These are phyloP conservation scores for Campaea margaritaria DNA, from an alignment of 2,888 invertebrate species.

Conservation along the genomic window DNA sequence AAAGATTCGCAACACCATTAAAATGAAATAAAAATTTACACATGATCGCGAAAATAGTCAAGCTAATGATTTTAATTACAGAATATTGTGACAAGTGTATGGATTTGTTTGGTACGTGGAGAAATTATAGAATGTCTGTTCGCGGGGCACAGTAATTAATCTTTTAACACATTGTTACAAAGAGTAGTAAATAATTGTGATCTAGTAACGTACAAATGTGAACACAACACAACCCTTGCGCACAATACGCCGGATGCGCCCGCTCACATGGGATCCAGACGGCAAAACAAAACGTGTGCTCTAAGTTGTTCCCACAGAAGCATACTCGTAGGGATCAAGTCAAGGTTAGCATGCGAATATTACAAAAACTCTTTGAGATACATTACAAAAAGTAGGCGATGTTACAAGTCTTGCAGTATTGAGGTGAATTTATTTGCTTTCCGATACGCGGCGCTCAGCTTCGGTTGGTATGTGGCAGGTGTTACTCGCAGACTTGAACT, in stretches of 20 bases:
- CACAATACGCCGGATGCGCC: constrained; percentile 73
- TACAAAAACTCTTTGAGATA: constrained; percentile 71
- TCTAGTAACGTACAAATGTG: constrained; percentile 50
- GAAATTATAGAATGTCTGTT: constrained; percentile 24
- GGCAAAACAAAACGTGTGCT: constrained; percentile 72
- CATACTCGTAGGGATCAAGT: constrained; percentile 71
- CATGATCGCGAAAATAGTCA: background rate
- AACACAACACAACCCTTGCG: constrained; percentile 50
- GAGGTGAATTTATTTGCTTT: constrained; percentile 66
- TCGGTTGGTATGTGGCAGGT: constrained; percentile 68
- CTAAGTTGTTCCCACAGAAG: constrained; percentile 78
- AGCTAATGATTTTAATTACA: constrained; percentile 18
- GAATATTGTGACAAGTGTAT: constrained; percentile 8
- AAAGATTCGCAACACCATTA: constrained; percentile 33
- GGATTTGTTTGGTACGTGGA: constrained; percentile 40
- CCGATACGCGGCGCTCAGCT: constrained; percentile 57
- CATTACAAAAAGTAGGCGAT: constrained; percentile 68
- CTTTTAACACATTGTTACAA: constrained; percentile 53
- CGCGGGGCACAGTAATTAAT: constrained; percentile 49
- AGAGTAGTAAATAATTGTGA: constrained; percentile 64
- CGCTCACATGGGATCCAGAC: constrained; percentile 81
- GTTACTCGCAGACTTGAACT: constrained; percentile 67
- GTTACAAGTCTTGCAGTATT: constrained; percentile 65
- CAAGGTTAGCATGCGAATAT: constrained; percentile 78
- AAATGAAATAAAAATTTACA: constrained; percentile 25